Evolutionary conservation across 2,797 vertebrate genomes (phyloP), one percentile per base, ranked within the genome.

Genomic region (Aselliscus stoliczkanus): DNA sequence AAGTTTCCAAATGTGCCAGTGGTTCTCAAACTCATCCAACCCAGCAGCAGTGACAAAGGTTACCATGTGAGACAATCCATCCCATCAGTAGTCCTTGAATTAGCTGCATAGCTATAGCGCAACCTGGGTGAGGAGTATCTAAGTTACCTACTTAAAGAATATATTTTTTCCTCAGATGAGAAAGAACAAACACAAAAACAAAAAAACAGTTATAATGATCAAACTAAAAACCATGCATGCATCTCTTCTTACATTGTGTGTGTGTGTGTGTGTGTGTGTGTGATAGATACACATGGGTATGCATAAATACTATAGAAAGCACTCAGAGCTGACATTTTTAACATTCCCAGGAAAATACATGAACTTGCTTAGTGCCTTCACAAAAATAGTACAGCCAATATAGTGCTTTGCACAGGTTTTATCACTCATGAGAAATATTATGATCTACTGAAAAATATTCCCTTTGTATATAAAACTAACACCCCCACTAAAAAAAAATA

Each of bases 401-500:
- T 2, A 64, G 31, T 29, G 37, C 54, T 88, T 60, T 56, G 39
- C 76, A 77, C 79, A 92, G 92, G 25, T 42, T 96, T 97, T 95
- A 91, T 96, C 54, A 62, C 47, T 34, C 52, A 65, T 3, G 37
- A 56, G 73, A 42, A 96, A 85, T 56, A 44, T 15, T 83, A 65
- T 44, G 81, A 31, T 75, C 44, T 64, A 77, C 20, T 73, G 23
- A 69, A 94, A 92, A 76, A 83, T 54, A 56, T 47, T 91, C 56
- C 70, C 75, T 94, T 73, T 83, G 85, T 70, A 75, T 79, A 6
- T 82, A 92, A 93, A 96, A 76, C 42, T 54, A 77, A 90, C n/a
- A 27, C 12, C 31, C 18, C 3, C 17, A 54, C 15, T n/a, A 29
- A 31, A 84, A 73, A 80, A 93, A 84, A 87, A 5, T 4, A 44